A percentile compares a stretch with the other conserved stretches of the same genome.
Conservation (phyloP, 2,888 invertebrate genomes). For the Criorhina ranunculi region DNA sequence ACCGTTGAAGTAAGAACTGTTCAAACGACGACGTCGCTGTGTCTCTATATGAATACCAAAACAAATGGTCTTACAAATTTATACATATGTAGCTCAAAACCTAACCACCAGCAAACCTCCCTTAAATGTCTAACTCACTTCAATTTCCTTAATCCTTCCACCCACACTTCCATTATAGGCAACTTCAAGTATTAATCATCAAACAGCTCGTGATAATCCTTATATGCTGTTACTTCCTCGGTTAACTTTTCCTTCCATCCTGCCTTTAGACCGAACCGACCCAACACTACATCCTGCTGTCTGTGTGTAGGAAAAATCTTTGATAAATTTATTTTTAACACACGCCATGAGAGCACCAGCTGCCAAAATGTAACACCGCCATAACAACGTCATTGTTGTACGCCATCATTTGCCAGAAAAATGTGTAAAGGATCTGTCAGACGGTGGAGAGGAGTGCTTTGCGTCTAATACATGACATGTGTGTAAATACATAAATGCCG, state of each 20-base stretch:
- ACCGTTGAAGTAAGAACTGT: too few relatives aligned
- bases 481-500: constrained; percentile 13
- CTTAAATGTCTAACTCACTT: neutral
- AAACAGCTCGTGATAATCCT: constrained; percentile 5
- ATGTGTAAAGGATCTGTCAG: constrained; percentile 31
- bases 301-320: constrained; percentile 5
- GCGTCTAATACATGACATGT: constrained; percentile 44
- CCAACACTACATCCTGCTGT: too few relatives aligned
- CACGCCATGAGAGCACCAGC: constrained; percentile 43
- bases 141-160: constrained; percentile 26
- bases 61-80: too few relatives aligned
- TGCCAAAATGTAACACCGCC: constrained; percentile 50
- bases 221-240: neutral
- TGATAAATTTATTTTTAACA: constrained; percentile 59
- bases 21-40: too few relatives aligned
- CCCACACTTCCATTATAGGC: neutral
- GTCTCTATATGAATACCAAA: too few relatives aligned
- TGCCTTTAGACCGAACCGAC: too few relatives aligned
- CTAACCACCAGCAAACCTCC: neutral
- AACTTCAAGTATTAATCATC: constrained; percentile 20
- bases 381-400: constrained; percentile 47
- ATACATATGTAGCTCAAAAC: too few relatives aligned
- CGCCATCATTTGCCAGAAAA: constrained; percentile 32
- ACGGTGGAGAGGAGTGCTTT: constrained; percentile 9
- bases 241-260: constrained; percentile 10